phyloP scores from a whole-genome alignment of 2,797 vertebrate genomes.

The Neopelma chrysocephalum region DNA sequence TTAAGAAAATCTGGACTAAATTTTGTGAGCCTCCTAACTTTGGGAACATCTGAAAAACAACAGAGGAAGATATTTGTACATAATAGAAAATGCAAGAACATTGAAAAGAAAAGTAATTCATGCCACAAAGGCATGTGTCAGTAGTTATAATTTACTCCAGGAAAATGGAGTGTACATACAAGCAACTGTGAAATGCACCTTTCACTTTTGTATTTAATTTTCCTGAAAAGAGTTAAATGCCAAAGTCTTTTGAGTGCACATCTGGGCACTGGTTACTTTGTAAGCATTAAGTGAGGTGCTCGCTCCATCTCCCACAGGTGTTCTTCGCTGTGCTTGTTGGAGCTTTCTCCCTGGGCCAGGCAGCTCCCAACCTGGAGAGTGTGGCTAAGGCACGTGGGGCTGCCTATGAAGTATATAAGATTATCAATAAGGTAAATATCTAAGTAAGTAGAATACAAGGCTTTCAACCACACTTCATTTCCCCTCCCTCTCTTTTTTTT shows the following conservation, averaged over 20 bases:
- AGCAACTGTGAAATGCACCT: not conserved
- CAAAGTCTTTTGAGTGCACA: not conserved
- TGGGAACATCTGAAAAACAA: not conserved
- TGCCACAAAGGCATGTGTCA: not conserved
- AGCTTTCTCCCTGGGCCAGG: conserved; percentile 75
- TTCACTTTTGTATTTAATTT: not conserved
- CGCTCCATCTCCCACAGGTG: conserved; percentile 48
- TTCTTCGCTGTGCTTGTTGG: conserved; percentile 77
- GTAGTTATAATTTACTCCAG: not conserved
- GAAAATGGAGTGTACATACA: not conserved
- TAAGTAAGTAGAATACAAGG: not conserved
- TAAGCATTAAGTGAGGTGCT: not conserved
- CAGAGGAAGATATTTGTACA: not conserved
- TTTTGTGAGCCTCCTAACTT: not conserved
- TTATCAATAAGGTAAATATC: conserved; percentile 75
- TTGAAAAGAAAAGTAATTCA: not conserved
- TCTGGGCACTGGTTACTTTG: not conserved
- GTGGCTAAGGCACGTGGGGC: conserved; percentile 76
- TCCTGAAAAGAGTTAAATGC: not conserved
- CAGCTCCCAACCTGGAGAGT: conserved; percentile 76
- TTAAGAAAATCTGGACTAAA: not conserved
- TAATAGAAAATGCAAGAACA: not conserved
- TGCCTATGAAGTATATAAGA: conserved; percentile 76
- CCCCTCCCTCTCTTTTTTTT: too few species aligned
- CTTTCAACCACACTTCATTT: not conserved